Base-by-base conservation (phyloP, 2,797 vertebrate species). In the Ambastaia sidthimunki region DNA sequence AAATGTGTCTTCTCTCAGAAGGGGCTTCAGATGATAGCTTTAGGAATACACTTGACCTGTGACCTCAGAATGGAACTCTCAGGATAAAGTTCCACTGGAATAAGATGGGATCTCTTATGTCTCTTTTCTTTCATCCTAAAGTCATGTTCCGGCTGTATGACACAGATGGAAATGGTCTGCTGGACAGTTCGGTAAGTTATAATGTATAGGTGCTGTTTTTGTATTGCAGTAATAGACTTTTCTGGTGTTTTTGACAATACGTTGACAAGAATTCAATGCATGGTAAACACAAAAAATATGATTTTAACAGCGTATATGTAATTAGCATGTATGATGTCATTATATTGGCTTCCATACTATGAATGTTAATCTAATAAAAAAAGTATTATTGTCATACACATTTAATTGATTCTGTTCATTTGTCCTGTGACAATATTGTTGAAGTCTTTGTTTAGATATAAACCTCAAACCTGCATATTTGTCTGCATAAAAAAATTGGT, bases 61-160 rank as follows among this genome's bases (percentile, higher is more conserved):
- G 54, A 62, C 15, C 59, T 62, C 16, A 16, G 12, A 25, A 25
- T 28, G 1, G 15, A 28, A 15, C 23, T 60, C 12, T 28, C 9
- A 15, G 2, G 2, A 28, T 37, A 9, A 28, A 41, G n/a, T 15
- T 47, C 55, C 54, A 57, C 7, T 54, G 68, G 52, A 63, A 74
- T 67, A 80, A 37, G 13, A 63, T 78, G 19, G 44, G 18, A 41
- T 74, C 15, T 41, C 13, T 83, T 63, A 68, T 75, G n/a, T 83
- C 74, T 72, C 3, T 10, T 68, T 41, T 81, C 13, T 90, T 83
- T 89, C 25, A 0, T 50, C 87, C 73, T 92, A 25, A 87, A 98
- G 97, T 98, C 89, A 98, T 98, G 96, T 98, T 98, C 89, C 94
- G 94, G 71, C 94, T 98, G 62, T 98, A 98, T 0, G 97, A 98